These are phyloP conservation scores for Craterocephalus amniculus DNA, from an alignment of 2,797 vertebrate genomes.

Conservation along the genomic window DNA sequence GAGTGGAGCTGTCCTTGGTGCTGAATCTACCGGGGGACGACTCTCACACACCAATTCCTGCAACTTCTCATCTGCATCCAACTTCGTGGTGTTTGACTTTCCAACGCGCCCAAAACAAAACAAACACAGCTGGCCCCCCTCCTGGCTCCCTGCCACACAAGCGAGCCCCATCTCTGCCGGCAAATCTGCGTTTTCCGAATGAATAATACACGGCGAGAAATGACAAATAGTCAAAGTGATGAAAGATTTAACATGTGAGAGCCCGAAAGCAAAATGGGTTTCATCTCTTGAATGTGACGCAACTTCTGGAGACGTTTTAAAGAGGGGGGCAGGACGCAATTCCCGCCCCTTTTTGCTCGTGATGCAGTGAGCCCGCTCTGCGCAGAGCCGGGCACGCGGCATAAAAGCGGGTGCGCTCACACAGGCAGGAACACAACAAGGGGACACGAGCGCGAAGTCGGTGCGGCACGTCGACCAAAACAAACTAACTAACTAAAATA, in stretches of 20 bases:
- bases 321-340: constrained; percentile 74
- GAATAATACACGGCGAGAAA: constrained; percentile 67
- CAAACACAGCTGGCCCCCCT: constrained; percentile 47
- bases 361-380: constrained; percentile 81
- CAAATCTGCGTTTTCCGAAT: constrained; percentile 62
- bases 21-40: constrained; percentile 45
- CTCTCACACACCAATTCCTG: constrained; percentile 21
- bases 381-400: constrained; percentile 77
- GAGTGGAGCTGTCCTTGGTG: constrained; percentile 63
- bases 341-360: constrained; percentile 78
- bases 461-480: constrained; percentile 30
- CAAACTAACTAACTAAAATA: neutral
- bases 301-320: constrained; percentile 65
- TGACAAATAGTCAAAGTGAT: constrained; percentile 66
- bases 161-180: constrained; percentile 15
- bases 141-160: constrained; percentile 25
- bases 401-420: constrained; percentile 85
- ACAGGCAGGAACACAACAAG: constrained; percentile 76
- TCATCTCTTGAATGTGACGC: constrained; percentile 66
- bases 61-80: constrained; percentile 44
- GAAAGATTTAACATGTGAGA: constrained; percentile 71
- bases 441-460: constrained; percentile 46
- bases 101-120: constrained; percentile 21
- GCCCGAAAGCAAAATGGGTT: constrained; percentile 61
- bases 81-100: constrained; percentile 10